A percentile compares a stretch with the other conserved stretches of the same genome.
phyloP scores from a whole-genome alignment of 2,888 invertebrate species.

The Coronaproctus castanopsis region DNA sequence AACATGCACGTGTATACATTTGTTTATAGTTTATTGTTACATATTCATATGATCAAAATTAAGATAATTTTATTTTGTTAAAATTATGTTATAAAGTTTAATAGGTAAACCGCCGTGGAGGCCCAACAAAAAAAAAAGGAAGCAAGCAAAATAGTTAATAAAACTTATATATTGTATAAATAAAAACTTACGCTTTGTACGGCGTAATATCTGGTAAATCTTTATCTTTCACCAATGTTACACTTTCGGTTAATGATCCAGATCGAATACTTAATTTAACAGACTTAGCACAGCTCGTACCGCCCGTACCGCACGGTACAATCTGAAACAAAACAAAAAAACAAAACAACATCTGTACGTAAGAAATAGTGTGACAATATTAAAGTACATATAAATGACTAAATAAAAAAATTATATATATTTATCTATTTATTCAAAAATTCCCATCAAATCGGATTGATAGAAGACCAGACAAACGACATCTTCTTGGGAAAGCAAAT shows the following conservation, averaged over 20 bases:
- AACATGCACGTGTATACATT: too few relatives aligned
- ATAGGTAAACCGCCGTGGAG: too few relatives aligned
- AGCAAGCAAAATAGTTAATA: not conserved
- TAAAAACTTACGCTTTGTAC: slow-evolving; percentile 7
- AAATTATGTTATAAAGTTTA: too few relatives aligned
- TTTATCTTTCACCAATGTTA: slow-evolving; percentile 11
- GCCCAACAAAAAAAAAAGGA: too few relatives aligned
- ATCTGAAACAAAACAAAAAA: slow-evolving; percentile 32
- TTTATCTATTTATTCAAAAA: not conserved
- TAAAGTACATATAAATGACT: not conserved
- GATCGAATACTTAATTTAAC: slow-evolving; percentile 29
- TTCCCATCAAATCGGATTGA: too few relatives aligned
- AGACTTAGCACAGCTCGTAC: slow-evolving; percentile 72
- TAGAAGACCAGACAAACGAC: too few relatives aligned
- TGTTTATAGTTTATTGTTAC: too few relatives aligned
- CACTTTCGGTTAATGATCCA: slow-evolving; percentile 6
- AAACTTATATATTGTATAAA: not conserved
- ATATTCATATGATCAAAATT: too few relatives aligned
- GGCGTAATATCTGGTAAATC: slow-evolving; percentile 15
- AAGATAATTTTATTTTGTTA: too few relatives aligned
- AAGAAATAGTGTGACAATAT: not conserved
- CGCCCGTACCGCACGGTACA: slow-evolving; percentile 66
- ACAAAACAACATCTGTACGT: not conserved
- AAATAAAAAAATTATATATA: not conserved
- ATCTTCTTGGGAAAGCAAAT: too few relatives aligned